These are phyloP conservation scores for Styela plicata DNA, from an alignment of 23 tunicate species.

Conservation along the genomic window DNA sequence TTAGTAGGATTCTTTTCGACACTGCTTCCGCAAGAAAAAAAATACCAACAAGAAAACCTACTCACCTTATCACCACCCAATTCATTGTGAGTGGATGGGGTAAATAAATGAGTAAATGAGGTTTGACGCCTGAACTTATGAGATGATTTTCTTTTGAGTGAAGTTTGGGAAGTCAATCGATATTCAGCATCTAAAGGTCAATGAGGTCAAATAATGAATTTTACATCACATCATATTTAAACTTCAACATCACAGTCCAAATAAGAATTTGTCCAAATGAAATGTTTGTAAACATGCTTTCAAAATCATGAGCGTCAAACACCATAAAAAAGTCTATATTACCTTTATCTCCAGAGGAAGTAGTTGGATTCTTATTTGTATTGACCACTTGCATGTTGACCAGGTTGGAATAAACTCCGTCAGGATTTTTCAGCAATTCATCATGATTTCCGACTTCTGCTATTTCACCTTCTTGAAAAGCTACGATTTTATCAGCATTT, in stretches of 20 bases:
- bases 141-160: not conserved
- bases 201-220: no score
- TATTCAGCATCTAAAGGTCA: not conserved
- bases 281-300: no score
- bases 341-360: not conserved
- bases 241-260: no score
- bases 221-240: no score
- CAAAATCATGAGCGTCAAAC: no score
- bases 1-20: no score
- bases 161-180: not conserved
- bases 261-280: no score
- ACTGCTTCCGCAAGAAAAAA: no score
- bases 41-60: no score
- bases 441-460: slow-evolving; percentile 88
- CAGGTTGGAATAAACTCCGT: slow-evolving; percentile 90
- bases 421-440: slow-evolving; percentile 62
- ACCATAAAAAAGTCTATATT: no score
- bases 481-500: slow-evolving; percentile 92
- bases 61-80: not conserved
- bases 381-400: slow-evolving; percentile 80
- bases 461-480: slow-evolving; percentile 71
- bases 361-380: not conserved
- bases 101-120: not conserved
- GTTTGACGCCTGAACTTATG: not conserved
- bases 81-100: not conserved